Base-by-base conservation (phyloP, 2,797 vertebrate genomes). In the Adrianichthys oophorus region DNA sequence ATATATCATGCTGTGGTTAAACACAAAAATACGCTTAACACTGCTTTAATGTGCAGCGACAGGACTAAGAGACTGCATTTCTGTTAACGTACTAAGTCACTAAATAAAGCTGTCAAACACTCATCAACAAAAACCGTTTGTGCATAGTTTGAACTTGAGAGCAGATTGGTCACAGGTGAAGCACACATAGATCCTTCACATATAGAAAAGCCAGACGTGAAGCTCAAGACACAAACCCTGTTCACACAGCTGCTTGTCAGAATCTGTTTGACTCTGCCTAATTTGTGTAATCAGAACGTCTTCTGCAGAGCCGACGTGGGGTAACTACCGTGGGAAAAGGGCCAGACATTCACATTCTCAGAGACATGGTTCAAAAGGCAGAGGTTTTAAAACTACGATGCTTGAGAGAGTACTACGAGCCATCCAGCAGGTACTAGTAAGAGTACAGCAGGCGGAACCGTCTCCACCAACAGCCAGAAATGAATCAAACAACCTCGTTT, bases 71-170 rank as follows among this genome's bases (percentile, higher is more conserved):
- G 41, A 59, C 41, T 73, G 70, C 73, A 72, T 78, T 63, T 66
- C 70, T 62, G 64, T 72, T 70, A 58, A 51, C 15, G 49, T 73
- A 86, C 67, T 59, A 79, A 65, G 76, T 78, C 66, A 70, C 68
- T 60, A 76, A 69, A 76, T 76, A 85, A 76, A 79, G 68, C 53
- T 81, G 24, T 78, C 68, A 79, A 66, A 86, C 75, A 81, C 86
- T 81, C 68, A 68, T 79, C 76, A 74, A 85, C 62, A 78, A 89
- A 87, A 78, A 76, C 51, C 64, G 59, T 79, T 77, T 87, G 86
- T 90, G 88, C 88, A 89, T 90, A 90, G 87, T 82, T 85, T 70
- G 21, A 75, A 83, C 66, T 75, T 59, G 48, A 67, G 67, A 54
- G 66, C 48, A 66, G 49, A 76, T 59, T 69, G 57, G 56, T 72